Percentiles rank a stretch among this genome's conserved stretches.
Conservation (phyloP, 2,113 vertebrate genomes). For the Chascanopsetta lugubris region DNA sequence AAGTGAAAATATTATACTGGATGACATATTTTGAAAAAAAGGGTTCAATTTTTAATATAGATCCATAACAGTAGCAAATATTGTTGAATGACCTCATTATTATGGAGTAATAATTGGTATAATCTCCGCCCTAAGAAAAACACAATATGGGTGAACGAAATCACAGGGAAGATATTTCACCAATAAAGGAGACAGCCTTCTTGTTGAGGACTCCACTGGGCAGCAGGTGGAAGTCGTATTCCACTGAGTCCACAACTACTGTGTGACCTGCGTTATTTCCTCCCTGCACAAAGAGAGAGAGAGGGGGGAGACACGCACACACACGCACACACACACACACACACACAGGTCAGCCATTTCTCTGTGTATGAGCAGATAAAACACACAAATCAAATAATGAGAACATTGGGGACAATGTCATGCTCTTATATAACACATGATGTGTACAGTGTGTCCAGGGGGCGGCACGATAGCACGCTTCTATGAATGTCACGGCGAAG, state of each 20-base stretch:
- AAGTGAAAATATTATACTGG: no score
- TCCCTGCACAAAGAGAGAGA: slow-evolving; percentile 74
- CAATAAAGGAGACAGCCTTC: slow-evolving; percentile 83
- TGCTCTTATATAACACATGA: not conserved
- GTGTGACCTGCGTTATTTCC: slow-evolving; percentile 87
- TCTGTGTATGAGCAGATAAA: not conserved
- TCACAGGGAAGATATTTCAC: slow-evolving; percentile 40
- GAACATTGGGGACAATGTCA: not conserved
- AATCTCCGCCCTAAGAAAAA: no score
- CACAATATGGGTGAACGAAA: not conserved
- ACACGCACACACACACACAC: no score
- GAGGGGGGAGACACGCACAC: no score
- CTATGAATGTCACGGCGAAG: not conserved
- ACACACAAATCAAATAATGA: no score
- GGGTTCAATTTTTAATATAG: no score
- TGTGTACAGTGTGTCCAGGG: not conserved
- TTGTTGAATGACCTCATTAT: no score
- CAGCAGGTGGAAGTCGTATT: slow-evolving; percentile 85
- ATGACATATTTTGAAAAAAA: no score
- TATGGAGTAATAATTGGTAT: no score
- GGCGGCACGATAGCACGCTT: not conserved
- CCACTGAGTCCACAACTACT: slow-evolving; percentile 82
- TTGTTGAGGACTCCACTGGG: slow-evolving; percentile 87
- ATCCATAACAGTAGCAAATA: no score
- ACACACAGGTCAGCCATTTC: not conserved